Conservation (phyloP, 2,797 vertebrate species). For the Poecile montanus region DNA sequence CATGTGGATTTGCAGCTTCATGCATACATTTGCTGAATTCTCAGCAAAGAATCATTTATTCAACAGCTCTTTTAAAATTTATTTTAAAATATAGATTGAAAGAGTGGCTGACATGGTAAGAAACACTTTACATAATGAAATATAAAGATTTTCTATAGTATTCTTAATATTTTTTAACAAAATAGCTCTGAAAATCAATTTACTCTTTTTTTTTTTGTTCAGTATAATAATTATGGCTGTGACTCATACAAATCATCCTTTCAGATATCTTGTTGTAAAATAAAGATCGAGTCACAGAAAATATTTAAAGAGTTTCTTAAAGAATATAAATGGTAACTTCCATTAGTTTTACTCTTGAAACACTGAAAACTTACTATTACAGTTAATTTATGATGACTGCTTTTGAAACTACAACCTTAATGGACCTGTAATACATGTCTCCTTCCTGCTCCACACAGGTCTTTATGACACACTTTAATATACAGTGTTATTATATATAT, state of each 20-base stretch:
- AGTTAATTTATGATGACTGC: slow-evolving; percentile 60
- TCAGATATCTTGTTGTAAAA: slow-evolving; percentile 73
- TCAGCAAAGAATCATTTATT: not conserved
- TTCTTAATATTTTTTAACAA: slow-evolving; percentile 29
- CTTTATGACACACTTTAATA: slow-evolving; percentile 51
- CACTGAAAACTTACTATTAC: slow-evolving; percentile 46
- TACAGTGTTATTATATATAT: too few species aligned
- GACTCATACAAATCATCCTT: slow-evolving; percentile 76
- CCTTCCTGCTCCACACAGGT: slow-evolving; percentile 12
- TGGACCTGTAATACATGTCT: slow-evolving; percentile 16
- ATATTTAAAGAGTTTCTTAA: slow-evolving; percentile 57
- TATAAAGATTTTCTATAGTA: slow-evolving; percentile 21
- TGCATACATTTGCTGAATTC: not conserved
- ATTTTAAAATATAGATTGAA: slow-evolving; percentile 18
- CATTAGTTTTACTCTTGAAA: slow-evolving; percentile 61
- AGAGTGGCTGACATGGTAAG: slow-evolving; percentile 16
- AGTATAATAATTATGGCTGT: slow-evolving; percentile 58
- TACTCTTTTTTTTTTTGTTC: slow-evolving; percentile 1
- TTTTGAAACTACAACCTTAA: slow-evolving; percentile 50
- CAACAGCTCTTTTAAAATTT: not conserved
- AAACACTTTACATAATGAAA: slow-evolving; percentile 28
- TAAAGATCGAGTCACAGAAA: slow-evolving; percentile 73
- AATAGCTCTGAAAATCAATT: slow-evolving; percentile 60
- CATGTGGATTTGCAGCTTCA: not conserved
- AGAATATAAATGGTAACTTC: slow-evolving; percentile 61